Conservation (phyloP, 2,888 invertebrate genomes). For the Myopa testacea region DNA sequence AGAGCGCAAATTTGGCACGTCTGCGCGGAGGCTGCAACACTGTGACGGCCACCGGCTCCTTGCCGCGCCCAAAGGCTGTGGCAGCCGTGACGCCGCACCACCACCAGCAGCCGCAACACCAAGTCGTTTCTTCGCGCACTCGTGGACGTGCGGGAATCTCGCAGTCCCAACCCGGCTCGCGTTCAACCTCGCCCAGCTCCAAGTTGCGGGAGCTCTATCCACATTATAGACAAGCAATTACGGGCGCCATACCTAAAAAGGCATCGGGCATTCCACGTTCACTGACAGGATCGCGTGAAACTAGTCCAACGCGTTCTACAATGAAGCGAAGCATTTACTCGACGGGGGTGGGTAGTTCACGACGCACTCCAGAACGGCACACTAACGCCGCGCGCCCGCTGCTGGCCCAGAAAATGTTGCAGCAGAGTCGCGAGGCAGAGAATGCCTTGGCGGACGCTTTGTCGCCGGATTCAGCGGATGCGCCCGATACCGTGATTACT, state of each 20-base stretch:
- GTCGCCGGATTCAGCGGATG: conserved; percentile 50
- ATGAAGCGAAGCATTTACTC: conserved; percentile 64
- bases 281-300: conserved; percentile 76
- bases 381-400: conserved; percentile 73
- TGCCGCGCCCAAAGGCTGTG: conserved; percentile 62
- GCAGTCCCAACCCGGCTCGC: conserved; percentile 94
- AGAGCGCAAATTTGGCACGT: conserved; percentile 84
- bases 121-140: conserved; percentile 63
- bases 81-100: conserved; percentile 71
- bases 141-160: conserved; percentile 83
- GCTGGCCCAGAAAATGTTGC: conserved; percentile 85
- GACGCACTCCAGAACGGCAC: conserved; percentile 69
- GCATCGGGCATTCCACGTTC: conserved; percentile 81
- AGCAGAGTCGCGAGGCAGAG: conserved; percentile 90
- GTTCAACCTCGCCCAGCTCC: conserved; percentile 94
- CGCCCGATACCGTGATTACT: conserved; percentile 45
- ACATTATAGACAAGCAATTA: conserved; percentile 59
- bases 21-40: conserved; percentile 70
- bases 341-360: conserved; percentile 53
- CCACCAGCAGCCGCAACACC: conserved; percentile 68
- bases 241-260: conserved; percentile 73
- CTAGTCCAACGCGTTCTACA: conserved; percentile 73
- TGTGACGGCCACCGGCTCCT: conserved; percentile 53
- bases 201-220: conserved; percentile 76
- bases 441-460: conserved; percentile 80